Evolutionary conservation across 2,113 vertebrate genomes (phyloP).

Genomic region (Sterna hirundo): DNA sequence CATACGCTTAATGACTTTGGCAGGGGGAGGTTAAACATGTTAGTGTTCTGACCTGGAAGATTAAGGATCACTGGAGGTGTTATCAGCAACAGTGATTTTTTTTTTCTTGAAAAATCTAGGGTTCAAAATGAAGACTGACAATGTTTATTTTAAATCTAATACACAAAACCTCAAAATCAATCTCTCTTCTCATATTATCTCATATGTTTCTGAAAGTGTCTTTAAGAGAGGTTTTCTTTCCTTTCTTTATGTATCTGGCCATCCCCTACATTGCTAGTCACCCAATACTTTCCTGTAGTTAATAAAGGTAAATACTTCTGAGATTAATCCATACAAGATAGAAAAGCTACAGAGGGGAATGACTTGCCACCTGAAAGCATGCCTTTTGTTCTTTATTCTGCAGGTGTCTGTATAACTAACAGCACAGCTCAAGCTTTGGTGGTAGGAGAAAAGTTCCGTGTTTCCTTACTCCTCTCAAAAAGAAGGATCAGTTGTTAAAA

Average conservation of each 20-base stretch:
- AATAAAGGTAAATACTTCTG: neutral
- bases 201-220: neutral
- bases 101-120: neutral
- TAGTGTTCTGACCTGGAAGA: neutral
- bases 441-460: neutral
- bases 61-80: neutral
- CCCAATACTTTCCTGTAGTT: neutral
- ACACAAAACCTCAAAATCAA: neutral
- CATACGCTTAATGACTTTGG: neutral
- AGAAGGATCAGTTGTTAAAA: neutral
- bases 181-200: neutral
- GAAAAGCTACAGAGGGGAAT: neutral
- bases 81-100: fast-evolving
- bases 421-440: neutral
- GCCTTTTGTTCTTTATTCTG: neutral
- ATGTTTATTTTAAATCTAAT: neutral
- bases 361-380: neutral
- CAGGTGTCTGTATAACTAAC: neutral
- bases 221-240: neutral
- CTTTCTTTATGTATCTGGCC: neutral
- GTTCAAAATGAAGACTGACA: neutral
- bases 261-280: neutral
- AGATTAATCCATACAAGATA: neutral
- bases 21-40: neutral
- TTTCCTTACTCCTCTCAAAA: neutral